Evolutionary conservation across 1,140 invertebrate genomes (phyloP).

Genomic region (Papilio aristodemus): DNA sequence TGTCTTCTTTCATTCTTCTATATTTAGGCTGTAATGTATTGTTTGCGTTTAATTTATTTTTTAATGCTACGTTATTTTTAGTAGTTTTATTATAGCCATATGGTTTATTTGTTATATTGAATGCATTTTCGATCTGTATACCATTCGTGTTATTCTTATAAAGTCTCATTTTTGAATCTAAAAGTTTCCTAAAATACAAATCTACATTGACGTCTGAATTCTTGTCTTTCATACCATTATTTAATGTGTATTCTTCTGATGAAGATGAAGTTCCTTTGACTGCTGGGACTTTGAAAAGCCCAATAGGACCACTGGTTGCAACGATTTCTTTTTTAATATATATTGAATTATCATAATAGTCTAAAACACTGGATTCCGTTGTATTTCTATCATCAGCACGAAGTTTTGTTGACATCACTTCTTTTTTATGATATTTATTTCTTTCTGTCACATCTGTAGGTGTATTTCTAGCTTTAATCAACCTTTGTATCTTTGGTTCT

Average conservation of each 20-base stretch:
- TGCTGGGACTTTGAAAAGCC: conserved; percentile 33
- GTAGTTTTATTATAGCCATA: too few species aligned
- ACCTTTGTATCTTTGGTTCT: neutral
- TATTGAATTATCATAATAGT: conserved; percentile 47
- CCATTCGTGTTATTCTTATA: neutral
- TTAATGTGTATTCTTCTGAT: neutral
- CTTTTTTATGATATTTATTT: neutral
- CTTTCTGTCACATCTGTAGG: neutral
- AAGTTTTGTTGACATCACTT: neutral
- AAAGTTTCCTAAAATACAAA: conserved; percentile 1
- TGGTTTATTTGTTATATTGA: neutral
- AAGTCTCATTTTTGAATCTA: neutral
- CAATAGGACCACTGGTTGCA: conserved; percentile 39
- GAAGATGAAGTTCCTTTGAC: conserved; percentile 8
- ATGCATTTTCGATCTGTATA: neutral
- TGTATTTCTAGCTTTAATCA: neutral
- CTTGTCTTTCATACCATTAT: conserved; percentile 33
- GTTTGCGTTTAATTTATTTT: neutral
- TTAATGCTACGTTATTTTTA: neutral
- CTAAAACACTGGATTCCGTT: conserved; percentile 45
- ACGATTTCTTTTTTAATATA: conserved; percentile 38
- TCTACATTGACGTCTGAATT: conserved; percentile 9
- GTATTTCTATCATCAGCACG: conserved; percentile 34
- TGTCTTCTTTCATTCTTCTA: neutral
- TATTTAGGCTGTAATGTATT: neutral